These are phyloP conservation scores for Drosophila setosimentum DNA, from an alignment of 2,888 invertebrate species.

Conservation along the genomic window DNA sequence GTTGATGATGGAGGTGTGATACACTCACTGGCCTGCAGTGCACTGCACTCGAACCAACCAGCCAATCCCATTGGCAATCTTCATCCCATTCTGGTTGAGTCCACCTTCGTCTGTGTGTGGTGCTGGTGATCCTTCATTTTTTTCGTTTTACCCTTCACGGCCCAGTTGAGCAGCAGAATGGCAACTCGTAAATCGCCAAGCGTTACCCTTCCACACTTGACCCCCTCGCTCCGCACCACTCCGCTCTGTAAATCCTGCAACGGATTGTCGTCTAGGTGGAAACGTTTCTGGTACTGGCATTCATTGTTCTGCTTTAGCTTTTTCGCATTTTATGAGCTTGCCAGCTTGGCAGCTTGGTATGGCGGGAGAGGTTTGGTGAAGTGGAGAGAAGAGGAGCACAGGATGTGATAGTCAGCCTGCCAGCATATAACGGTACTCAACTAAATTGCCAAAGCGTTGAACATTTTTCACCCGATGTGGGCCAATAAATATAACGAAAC, in stretches of 20 bases:
- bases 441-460: conserved; percentile 82
- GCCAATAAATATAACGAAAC: conserved; percentile 85
- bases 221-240: not conserved
- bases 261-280: conserved; percentile 50
- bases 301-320: conserved; percentile 72
- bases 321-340: conserved; percentile 74
- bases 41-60: not conserved
- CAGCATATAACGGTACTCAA: conserved; percentile 80
- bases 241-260: conserved; percentile 14
- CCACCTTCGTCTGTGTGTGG: conserved; percentile 2
- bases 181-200: conserved; percentile 74
- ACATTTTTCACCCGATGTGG: conserved; percentile 84
- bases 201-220: conserved; percentile 1
- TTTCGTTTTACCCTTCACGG: conserved; percentile 68
- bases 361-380: not conserved
- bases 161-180: conserved; percentile 76
- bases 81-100: not conserved
- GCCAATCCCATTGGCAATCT: not conserved
- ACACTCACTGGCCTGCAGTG: not conserved
- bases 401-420: conserved; percentile 36
- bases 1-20: too few relatives aligned
- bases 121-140: conserved; percentile 52
- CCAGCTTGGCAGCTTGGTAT: conserved; percentile 19
- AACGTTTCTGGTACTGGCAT: conserved; percentile 51
- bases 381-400: not conserved